Conservation (phyloP, 2,113 vertebrate genomes). For the Spea bombifrons region DNA sequence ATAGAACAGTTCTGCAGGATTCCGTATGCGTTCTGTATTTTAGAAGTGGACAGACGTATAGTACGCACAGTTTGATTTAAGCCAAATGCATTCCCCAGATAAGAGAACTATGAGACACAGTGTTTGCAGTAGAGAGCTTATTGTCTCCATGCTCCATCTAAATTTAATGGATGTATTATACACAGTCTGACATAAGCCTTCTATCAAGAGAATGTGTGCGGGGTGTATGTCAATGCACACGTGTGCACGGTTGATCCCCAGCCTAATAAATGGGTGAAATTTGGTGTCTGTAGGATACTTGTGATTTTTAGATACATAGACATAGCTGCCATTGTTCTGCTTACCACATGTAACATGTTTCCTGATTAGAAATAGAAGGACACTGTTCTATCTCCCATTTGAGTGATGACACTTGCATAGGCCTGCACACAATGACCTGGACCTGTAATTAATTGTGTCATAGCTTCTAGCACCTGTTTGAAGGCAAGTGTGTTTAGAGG, state of each 20-base stretch:
- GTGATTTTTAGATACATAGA: neutral
- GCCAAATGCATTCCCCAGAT: conserved; percentile 1
- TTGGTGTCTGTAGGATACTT: neutral
- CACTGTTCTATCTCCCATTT: neutral
- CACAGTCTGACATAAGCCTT: neutral
- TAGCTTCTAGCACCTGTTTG: conserved; percentile 19
- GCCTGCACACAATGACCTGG: neutral
- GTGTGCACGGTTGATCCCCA: neutral
- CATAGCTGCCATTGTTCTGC: conserved; percentile 1
- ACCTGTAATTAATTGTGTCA: conserved; percentile 11
- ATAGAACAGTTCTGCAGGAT: too few relatives aligned
- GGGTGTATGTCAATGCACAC: neutral
- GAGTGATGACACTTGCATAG: conserved; percentile 25
- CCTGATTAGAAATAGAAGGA: neutral
- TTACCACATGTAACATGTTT: neutral
- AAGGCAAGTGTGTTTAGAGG: conserved; percentile 37
- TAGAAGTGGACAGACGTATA: neutral
- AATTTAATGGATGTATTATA: neutral
- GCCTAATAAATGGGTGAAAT: neutral
- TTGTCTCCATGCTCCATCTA: conserved; percentile 1
- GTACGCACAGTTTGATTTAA: neutral
- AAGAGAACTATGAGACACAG: neutral
- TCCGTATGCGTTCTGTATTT: neutral
- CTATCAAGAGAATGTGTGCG: neutral
- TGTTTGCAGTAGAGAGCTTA: conserved; percentile 2